phyloP scores from a whole-genome alignment of 2,113 vertebrate species.

The Hepsetus odoe region DNA sequence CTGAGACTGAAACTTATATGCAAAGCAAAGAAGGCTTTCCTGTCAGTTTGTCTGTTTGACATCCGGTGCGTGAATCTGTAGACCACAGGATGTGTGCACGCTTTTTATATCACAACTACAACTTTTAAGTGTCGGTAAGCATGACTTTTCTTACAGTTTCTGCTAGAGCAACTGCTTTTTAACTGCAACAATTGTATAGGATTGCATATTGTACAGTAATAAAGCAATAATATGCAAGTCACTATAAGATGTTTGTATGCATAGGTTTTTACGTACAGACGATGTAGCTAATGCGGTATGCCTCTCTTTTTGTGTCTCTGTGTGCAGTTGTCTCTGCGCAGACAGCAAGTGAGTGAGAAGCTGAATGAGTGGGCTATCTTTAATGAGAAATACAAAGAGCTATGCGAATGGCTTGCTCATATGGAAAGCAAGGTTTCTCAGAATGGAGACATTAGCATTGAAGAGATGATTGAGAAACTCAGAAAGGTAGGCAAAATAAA shows the following conservation, averaged over 20 bases:
- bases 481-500: slow-evolving; percentile 81
- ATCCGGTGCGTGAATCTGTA: slow-evolving; percentile 64
- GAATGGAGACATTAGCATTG: slow-evolving; percentile 94
- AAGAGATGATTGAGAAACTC: slow-evolving; percentile 98
- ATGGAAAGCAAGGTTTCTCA: slow-evolving; percentile 98
- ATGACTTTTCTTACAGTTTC: neutral
- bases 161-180: neutral
- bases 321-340: slow-evolving; percentile 84
- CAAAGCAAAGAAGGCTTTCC: slow-evolving; percentile 39
- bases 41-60: slow-evolving; percentile 43
- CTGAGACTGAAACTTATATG: slow-evolving; percentile 57
- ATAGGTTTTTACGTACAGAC: neutral
- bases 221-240: neutral
- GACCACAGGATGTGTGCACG: slow-evolving; percentile 68
- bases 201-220: slow-evolving; percentile 7
- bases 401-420: slow-evolving; percentile 94
- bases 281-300: neutral
- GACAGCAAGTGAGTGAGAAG: slow-evolving; percentile 87
- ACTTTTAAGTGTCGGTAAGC: no score
- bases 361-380: slow-evolving; percentile 95
- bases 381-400: slow-evolving; percentile 91
- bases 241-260: neutral
- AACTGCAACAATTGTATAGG: neutral
- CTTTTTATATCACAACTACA: slow-evolving; percentile 26
- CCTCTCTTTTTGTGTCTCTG: slow-evolving; percentile 21